Evolutionary conservation across 2,797 vertebrate genomes (phyloP).

Genomic region (Eutrigla gurnardus): DNA sequence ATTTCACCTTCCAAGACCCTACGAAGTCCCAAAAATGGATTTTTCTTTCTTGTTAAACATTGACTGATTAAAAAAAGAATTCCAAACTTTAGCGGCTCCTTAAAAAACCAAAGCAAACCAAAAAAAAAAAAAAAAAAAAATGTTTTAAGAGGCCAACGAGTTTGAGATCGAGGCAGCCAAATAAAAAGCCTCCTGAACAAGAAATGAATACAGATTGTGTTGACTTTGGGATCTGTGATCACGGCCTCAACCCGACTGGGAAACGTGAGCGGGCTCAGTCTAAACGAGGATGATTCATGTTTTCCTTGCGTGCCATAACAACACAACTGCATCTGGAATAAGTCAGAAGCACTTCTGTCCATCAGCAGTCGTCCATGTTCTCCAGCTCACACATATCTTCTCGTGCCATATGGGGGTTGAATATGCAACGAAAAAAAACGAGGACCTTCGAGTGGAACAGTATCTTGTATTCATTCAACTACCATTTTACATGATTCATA

Average conservation of each 20-base stretch:
- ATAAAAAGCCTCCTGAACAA: neutral
- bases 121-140: neutral
- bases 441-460: constrained; percentile 61
- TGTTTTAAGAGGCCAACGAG: neutral
- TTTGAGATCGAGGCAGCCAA: neutral
- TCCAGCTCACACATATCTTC: constrained; percentile 31
- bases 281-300: constrained; percentile 8
- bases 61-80: neutral
- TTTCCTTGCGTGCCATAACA: constrained; percentile 59
- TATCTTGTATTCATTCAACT: constrained; percentile 57
- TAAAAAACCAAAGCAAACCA: neutral
- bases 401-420: constrained; percentile 75
- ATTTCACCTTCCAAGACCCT: neutral
- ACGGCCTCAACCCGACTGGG: neutral
- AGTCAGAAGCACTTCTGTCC: constrained; percentile 18
- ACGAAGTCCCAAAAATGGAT: neutral
- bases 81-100: neutral
- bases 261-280: neutral
- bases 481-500: constrained; percentile 35
- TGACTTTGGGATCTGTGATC: constrained; percentile 24
- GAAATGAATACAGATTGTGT: neutral
- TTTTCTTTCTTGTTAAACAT: neutral
- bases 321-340: constrained; percentile 9
- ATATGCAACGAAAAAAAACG: constrained; percentile 68
- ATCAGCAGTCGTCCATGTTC: constrained; percentile 27